Evolutionary conservation across 2,888 invertebrate genomes (phyloP).

Genomic region (Andrena bucephala): DNA sequence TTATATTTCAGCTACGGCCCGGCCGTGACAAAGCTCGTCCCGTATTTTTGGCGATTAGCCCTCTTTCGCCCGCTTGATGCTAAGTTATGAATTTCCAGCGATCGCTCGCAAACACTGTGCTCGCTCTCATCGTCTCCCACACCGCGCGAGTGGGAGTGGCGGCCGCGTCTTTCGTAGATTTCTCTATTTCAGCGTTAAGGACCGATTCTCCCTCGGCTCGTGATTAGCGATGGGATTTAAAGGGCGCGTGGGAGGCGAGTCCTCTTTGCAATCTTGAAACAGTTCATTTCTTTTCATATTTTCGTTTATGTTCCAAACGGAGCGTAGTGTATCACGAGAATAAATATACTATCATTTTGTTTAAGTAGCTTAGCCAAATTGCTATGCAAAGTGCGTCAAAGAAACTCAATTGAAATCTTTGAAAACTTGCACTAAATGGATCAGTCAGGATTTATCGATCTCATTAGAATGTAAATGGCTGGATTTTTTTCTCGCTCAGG

Average conservation of each 20-base stretch:
- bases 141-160: conserved; percentile 55
- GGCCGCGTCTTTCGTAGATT: conserved; percentile 59
- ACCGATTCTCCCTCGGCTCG: neutral
- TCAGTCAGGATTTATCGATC: no score
- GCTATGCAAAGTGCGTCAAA: neutral
- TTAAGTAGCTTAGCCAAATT: neutral
- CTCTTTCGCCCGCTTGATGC: conserved; percentile 79
- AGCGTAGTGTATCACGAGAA: neutral
- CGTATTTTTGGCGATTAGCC: conserved; percentile 82
- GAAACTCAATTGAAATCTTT: neutral
- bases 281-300: neutral
- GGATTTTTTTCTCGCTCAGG: no score
- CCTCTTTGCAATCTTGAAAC: neutral
- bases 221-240: conserved; percentile 52
- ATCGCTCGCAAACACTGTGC: conserved; percentile 35
- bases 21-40: conserved; percentile 69
- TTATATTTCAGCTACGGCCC: conserved; percentile 75
- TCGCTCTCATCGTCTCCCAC: conserved; percentile 25
- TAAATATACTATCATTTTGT: neutral
- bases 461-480: no score
- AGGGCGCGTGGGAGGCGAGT: conserved; percentile 27
- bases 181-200: conserved; percentile 56
- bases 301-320: neutral
- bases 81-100: conserved; percentile 82
- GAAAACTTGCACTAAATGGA: no score